These are phyloP conservation scores for Plagodis dolabraria DNA, from an alignment of 2,888 invertebrate species.

Conservation along the genomic window DNA sequence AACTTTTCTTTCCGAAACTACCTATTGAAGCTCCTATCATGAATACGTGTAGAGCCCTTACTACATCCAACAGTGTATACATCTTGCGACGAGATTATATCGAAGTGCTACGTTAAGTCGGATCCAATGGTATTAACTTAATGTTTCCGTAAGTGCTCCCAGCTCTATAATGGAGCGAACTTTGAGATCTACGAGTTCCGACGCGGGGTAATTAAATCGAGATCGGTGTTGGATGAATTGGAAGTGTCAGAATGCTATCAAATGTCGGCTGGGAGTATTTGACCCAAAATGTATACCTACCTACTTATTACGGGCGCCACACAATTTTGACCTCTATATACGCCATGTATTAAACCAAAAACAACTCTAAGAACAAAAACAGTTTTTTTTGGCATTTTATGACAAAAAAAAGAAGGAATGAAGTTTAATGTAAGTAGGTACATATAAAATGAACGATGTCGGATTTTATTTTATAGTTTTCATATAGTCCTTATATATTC, in stretches of 20 bases:
- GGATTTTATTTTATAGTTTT: too few relatives aligned
- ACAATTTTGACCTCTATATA: too few relatives aligned
- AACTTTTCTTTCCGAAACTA: not conserved
- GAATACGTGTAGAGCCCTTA: slow-evolving; percentile 6
- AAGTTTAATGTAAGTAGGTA: too few relatives aligned
- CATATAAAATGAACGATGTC: too few relatives aligned
- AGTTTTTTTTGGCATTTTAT: too few relatives aligned
- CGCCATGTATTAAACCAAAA: too few relatives aligned
- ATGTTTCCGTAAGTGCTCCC: slow-evolving; percentile 37
- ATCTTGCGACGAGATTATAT: slow-evolving; percentile 34
- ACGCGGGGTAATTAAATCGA: slow-evolving; percentile 27
- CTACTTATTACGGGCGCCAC: too few relatives aligned
- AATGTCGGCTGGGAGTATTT: slow-evolving; percentile 3
- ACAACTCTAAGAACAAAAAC: too few relatives aligned
- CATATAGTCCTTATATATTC: too few relatives aligned
- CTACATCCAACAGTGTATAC: slow-evolving; percentile 7
- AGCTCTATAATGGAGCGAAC: slow-evolving; percentile 30
- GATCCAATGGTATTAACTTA: slow-evolving; percentile 38
- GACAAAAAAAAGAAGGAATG: too few relatives aligned
- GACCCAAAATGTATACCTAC: slow-evolving; percentile 1
- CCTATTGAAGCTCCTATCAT: too few relatives aligned
- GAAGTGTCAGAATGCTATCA: slow-evolving; percentile 16
- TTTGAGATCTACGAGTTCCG: slow-evolving; percentile 26
- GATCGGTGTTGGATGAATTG: slow-evolving; percentile 18
- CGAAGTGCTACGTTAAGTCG: slow-evolving; percentile 36